Conservation (phyloP, 2,113 vertebrate species). For the Eulemur rufifrons region DNA sequence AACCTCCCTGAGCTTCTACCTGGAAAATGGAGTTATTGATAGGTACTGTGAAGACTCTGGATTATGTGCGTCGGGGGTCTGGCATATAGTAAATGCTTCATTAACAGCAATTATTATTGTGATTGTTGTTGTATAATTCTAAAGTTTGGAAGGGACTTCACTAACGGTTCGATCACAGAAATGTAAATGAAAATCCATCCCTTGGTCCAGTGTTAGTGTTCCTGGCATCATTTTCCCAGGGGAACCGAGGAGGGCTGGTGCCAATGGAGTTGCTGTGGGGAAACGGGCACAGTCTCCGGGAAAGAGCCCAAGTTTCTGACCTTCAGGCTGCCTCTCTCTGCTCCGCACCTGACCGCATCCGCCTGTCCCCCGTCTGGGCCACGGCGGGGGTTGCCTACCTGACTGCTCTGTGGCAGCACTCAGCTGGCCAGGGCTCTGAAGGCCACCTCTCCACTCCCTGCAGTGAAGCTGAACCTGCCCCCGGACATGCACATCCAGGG, state of each 20-base stretch:
- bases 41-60: neutral
- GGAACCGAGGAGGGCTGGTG: neutral
- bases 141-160: neutral
- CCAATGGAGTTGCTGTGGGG: neutral
- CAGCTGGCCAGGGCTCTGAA: conserved; percentile 29
- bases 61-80: neutral
- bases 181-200: neutral
- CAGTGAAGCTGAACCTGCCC: conserved; percentile 92
- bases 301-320: neutral
- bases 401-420: neutral
- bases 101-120: neutral
- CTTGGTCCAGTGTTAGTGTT: neutral
- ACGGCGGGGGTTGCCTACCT: neutral
- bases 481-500: conserved; percentile 88
- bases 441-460: neutral
- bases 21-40: neutral
- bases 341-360: neutral
- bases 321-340: neutral
- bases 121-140: neutral
- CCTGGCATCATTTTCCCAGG: neutral
- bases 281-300: neutral
- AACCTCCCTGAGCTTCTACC: neutral
- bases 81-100: neutral
- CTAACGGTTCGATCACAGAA: neutral
- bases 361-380: neutral